Evolutionary conservation across 2,797 vertebrate species (phyloP), one percentile per base, ranked within the genome.

Genomic region (Sebastiscus albofasciatus): DNA sequence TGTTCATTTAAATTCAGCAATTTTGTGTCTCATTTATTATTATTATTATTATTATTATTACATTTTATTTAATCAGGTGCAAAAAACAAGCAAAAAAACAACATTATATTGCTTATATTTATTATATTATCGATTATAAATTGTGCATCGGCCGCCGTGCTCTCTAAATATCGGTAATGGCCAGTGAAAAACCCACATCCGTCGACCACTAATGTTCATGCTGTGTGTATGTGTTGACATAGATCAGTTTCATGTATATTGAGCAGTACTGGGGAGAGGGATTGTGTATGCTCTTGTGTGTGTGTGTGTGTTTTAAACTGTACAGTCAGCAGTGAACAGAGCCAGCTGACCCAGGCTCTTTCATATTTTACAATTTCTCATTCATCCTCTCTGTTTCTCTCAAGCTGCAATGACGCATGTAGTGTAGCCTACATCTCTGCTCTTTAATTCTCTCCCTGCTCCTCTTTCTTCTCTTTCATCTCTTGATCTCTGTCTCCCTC

Each of bases 311-410:
- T 74, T 0, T 66, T 29, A 60, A 54, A 75, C n/a, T 79, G 75
- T 75, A 22, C 29, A 55, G 56, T 81, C 72, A 83, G 79, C 81
- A 84, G 58, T 16, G 46, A 74, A 59, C 62, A 39, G 26, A 71
- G 31, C 2, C 69, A 7, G 61, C 87, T 76, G 75, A 88, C 79
- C 79, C 67, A 39, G 36, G 46, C 65, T 39, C 1, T 78, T 75
- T 79, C 66, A 59, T 79, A 49, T 84, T 86, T 83, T 52, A 52
- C 4, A 79, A 29, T 75, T 56, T 65, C 39, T 81, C 75, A 49
- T 74, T 82, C 71, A 78, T 81, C 31, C 22, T 24, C 24, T n/a
- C 55, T n/a, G 52, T 68, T 39, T 67, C 36, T 62, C 13, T 72
- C n/a, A 29, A 18, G 52, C 68, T 78, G 59, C 31, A n/a, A 0